Base-by-base conservation (phyloP, 1,140 invertebrate species). In the Conopomorpha cramerella region DNA sequence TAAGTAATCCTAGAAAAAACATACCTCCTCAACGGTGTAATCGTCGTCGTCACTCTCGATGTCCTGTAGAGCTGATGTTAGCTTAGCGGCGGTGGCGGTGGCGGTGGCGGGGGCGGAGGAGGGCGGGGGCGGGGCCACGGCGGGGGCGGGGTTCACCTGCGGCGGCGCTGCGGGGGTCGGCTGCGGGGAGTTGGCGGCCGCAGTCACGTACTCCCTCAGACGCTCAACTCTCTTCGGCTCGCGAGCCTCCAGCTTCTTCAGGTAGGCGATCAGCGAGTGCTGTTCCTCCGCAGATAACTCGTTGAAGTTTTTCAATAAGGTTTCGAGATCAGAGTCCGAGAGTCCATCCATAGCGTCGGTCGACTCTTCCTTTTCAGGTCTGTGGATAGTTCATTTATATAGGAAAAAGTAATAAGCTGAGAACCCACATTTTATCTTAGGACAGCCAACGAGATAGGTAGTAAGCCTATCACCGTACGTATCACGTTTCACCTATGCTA, bases 251-350 rank as follows among this genome's bases (percentile, higher is more conserved):
- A 91, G 52, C 51, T 90, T 90, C 49, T 89, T 90, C 26, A 92
- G 52, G 51, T 90, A 90, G 2, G 83, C 84, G 3, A 92, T 91
- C 0, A 92, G 68, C 39, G 86, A 85, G 37, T 90, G 86, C 45
- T 92, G 90, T 53, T 92, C 89, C 33, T 90, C 86, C 2, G 81
- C 82, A 0, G 84, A 86, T 1, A 92, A 57, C 47, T 90, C 86
- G 57, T 70, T 73, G 45, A 92, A 92, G 55, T 90, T 91, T 52
- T 90, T 87, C 17, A 92, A 57, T 0, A 91, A 55, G 0, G 85
- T 84, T 45, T 90, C 86, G 12, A 92, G 55, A 46, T 92, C 89
- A 0, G 83, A 82, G 51, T 91, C 88, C 0, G 87, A 88, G 1
- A 91, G 58, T 12, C 82, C 84, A 36, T 90, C 88, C 80, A 89